Evolutionary conservation across 2,888 invertebrate genomes (phyloP), one percentile per base, ranked within the genome.

Genomic region (Dolomedes plantarius): DNA sequence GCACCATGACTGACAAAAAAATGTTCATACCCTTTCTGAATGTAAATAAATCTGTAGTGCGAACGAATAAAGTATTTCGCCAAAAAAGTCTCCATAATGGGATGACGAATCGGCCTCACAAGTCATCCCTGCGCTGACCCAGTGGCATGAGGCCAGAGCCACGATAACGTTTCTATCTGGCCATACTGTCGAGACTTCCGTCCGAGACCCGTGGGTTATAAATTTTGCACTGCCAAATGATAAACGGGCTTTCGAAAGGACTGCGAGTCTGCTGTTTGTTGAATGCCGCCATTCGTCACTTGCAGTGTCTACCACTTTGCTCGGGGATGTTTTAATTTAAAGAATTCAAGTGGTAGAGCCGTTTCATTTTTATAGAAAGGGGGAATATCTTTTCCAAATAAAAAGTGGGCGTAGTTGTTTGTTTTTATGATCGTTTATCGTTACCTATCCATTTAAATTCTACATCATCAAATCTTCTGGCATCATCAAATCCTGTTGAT

Each of bases 221-320:
- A 56, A 56, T 56, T 56, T 56, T 56, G 56, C 23, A 23, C 56
- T 56, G 23, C 56, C 19, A 23, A 23, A 56, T 56, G 56, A 56
- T 56, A 56, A 56, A 56, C 56, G 7, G 19, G 5, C 23, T 56
- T 23, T 23, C 56, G 56, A 56, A 56, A 56, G 56, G 23, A 56
- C 3, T 56, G 19, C 23, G 56, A 56, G 56, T 56, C 3, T 23
- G 1, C 23, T 56, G 56, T 56, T 56, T 56, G 56, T 56, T 23
- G 56, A 56, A 56, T 56, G 56, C 19, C 19, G 19, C 56, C 23
- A 56, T 56, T 56, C 23, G 56, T 56, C 56, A 23, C 19, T 46
- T 46, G 9, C 9, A 16, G 41, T 46, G 41, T 13, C 41, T 2
- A 46, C 9, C 41, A 46, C 41, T 46, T 46, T 46, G 41, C 41